A percentile compares a stretch with the other conserved stretches of the same genome.
Conservation (phyloP, 2,888 invertebrate genomes). For the Alviniconcha strummeri region DNA sequence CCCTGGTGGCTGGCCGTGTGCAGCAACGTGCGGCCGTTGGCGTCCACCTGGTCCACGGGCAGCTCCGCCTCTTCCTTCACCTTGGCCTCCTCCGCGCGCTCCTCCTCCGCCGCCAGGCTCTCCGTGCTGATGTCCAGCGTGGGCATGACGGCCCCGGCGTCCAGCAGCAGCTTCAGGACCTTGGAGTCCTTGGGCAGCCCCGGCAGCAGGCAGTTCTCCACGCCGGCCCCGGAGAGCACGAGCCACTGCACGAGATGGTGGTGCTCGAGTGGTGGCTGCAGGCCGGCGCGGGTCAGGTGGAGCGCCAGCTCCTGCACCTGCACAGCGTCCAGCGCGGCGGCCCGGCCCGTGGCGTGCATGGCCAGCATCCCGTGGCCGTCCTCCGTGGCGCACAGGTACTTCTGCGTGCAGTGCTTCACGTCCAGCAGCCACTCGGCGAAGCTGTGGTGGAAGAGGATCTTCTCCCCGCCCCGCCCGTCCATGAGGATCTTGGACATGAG, state of each 20-base stretch:
- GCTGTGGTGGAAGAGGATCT: conserved; percentile 91
- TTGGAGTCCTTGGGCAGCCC: conserved; percentile 69
- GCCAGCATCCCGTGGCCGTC: conserved; percentile 84
- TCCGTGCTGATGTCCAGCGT: conserved; percentile 87
- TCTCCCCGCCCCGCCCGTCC: conserved; percentile 82
- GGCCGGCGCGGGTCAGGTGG: conserved; percentile 73
- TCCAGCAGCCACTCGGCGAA: conserved; percentile 96
- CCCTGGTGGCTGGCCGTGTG: conserved; percentile 90
- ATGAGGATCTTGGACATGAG: conserved; percentile 75
- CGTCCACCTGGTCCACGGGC: conserved; percentile 76
- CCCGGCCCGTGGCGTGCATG: conserved; percentile 82
- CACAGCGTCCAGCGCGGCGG: conserved; percentile 68
- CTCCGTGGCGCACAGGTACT: conserved; percentile 84
- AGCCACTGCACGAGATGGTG: conserved; percentile 86
- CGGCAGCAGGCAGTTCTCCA: conserved; percentile 64
- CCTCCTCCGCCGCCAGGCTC: conserved; percentile 48
- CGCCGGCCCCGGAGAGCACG: conserved; percentile 73
- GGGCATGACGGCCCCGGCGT: conserved; percentile 93
- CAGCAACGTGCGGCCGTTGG: conserved; percentile 82
- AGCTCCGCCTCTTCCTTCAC: conserved; percentile 47
- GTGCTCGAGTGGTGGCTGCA: conserved; percentile 67
- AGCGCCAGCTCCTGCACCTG: conserved; percentile 76
- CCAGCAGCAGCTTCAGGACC: conserved; percentile 83
- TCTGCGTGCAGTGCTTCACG: conserved; percentile 97
- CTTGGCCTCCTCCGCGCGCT: conserved; percentile 49